These are phyloP conservation scores for Diplodus sargus DNA, from an alignment of 2,797 vertebrate species.

Conservation along the genomic window DNA sequence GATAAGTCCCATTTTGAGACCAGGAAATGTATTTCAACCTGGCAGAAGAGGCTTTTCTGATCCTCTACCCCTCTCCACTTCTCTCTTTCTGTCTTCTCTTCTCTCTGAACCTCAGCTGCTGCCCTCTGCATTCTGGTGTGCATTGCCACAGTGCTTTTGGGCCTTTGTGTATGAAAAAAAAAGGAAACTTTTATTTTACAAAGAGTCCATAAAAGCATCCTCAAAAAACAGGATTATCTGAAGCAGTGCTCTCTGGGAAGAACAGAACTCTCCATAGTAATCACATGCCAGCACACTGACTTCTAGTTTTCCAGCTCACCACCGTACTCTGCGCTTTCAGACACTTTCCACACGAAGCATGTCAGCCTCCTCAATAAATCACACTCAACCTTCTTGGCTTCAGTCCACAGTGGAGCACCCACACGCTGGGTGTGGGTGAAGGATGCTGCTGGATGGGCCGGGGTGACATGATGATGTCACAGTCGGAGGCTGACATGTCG, in stretches of 20 bases:
- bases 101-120: conserved; percentile 87
- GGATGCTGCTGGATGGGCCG: conserved; percentile 60
- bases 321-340: conserved; percentile 46
- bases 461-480: conserved; percentile 50
- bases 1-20: conserved; percentile 99
- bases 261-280: conserved; percentile 52
- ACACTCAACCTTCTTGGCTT: conserved; percentile 50
- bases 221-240: conserved; percentile 83
- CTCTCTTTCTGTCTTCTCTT: conserved; percentile 78
- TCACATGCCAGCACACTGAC: conserved; percentile 32
- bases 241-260: conserved; percentile 88
- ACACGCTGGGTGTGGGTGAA: conserved; percentile 32
- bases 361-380: conserved; percentile 55
- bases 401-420: conserved; percentile 61
- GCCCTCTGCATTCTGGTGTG: conserved; percentile 89
- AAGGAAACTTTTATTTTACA: conserved; percentile 78
- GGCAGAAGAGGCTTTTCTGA: conserved; percentile 76
- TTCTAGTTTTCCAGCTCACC: conserved; percentile 23
- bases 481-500: conserved; percentile 63
- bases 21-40: conserved; percentile 78
- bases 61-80: conserved; percentile 54
- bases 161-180: conserved; percentile 83
- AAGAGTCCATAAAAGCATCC: conserved; percentile 87
- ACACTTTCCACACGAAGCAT: conserved; percentile 64
- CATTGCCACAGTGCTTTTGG: conserved; percentile 86